Base-by-base conservation (phyloP, 2,113 vertebrate genomes). In the Cnemophilus loriae region DNA sequence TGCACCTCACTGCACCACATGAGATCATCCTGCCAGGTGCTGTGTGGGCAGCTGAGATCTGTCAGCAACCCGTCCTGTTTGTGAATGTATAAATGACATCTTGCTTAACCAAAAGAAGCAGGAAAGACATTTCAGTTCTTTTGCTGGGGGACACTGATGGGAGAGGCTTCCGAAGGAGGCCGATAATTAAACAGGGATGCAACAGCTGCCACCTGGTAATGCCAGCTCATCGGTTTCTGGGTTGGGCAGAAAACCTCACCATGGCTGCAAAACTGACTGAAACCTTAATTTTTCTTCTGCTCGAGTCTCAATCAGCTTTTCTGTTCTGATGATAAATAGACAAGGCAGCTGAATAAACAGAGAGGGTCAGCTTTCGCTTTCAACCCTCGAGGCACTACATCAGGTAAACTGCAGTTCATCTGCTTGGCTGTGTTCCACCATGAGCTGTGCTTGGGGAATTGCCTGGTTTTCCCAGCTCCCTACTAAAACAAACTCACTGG, bases 401-500 rank as follows among this genome's bases (percentile, higher is more conserved):
- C 55, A 55, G 50, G 35, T 63, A 63, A 84, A 9, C 46, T 52
- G 10, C 27, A 5, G n/a, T 37, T 61, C 27, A 13, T 1, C 63
- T 5, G 4, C 67, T 41, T 56, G 63, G 52, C 65, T 83, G 17
- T 17, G 13, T 50, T 46, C 46, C 55, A 32, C 32, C 1, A 1
- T 8, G 21, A 16, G n/a, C 42, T 49, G 20, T 2, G 7, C 53
- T 23, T 49, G 12, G 23, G 22, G 6, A 78, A 86, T 30, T 61
- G 28, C 32, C 49, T 56, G 35, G 4, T 74, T 65, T 52, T 55
- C 44, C 65, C 53, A 27, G 20, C 13, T 79, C 26, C 46, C 13
- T 52, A 2, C 44, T 3, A 1, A 42, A 83, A 47, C 2, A 1
- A 73, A 32, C 41, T 52, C 49, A 7, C 35, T 50, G 2, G 0